Evolutionary conservation across 2,797 vertebrate species (phyloP), one percentile per base, ranked within the genome.

Genomic region (Cryptoprocta ferox): DNA sequence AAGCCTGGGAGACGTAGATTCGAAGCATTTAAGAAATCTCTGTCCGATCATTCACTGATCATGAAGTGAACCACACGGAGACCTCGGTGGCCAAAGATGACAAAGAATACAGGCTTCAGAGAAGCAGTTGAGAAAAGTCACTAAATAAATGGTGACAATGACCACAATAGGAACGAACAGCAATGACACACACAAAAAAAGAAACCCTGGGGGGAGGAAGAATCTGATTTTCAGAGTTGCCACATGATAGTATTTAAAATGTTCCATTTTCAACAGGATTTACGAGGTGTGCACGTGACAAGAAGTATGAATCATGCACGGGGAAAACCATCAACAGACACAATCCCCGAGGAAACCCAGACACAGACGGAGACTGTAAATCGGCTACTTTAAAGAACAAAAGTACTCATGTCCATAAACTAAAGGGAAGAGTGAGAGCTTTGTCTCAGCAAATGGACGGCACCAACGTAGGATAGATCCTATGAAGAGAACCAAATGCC

Each of bases 171-270:
- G 28, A 39, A 35, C 6, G 11, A 68, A 68, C 30, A 12, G n/a
- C 45, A 4, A 5, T 12, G n/a, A 1, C 50, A n/a, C n/a, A n/a
- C n/a, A n/a, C n/a, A 7, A 2, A 28, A 37, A 5, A 4, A 10
- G 1, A 5, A 4, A 18, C 1, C 4, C 35, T 0, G 2, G 32
- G 50, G 14, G 8, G 48, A 28, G 16, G 3, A 18, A 14, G 21
- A 56, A 18, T 26, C 9, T 1, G 0, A 7, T 11, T 5, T 89
- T 5, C 24, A n/a, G n/a, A 53, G 24, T 1, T 3, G 24, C 68
- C 35, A 0, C 0, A 0, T 4, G 0, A 5, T 1, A 0, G 5
- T 11, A 2, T 16, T 42, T 14, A 14, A 9, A 32, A 11, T 10
- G 7, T 19, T 12, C 28, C 0, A 18, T n/a, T 42, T 71, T 21